These are phyloP conservation scores for Urocolius indicus DNA, from an alignment of 2,113 vertebrate species.

Conservation along the genomic window DNA sequence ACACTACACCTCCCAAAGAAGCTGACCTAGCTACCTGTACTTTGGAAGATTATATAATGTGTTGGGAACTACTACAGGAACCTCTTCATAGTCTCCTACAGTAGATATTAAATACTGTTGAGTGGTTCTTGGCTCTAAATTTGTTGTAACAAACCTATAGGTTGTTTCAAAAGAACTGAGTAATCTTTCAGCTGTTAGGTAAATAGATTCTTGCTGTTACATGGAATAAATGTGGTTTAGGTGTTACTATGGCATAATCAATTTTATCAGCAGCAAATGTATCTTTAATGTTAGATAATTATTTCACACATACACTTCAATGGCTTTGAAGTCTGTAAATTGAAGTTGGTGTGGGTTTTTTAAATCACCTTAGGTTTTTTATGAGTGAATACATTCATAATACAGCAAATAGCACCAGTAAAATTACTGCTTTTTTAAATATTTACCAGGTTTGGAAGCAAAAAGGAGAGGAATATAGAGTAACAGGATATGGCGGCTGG, in stretches of 20 bases:
- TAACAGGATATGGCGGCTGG: constrained; percentile 98
- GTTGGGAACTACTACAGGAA: neutral
- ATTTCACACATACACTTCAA: neutral
- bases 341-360: neutral
- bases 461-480: constrained; percentile 97
- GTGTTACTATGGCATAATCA: neutral
- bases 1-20: neutral
- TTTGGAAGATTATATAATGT: neutral
- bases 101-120: neutral
- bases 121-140: neutral
- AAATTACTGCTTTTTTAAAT: neutral
- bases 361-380: neutral
- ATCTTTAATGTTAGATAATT: neutral
- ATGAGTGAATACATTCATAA: neutral
- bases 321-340: neutral
- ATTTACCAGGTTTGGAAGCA: constrained; percentile 95
- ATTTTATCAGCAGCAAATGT: neutral
- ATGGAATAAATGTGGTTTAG: neutral
- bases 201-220: neutral
- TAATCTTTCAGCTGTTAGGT: neutral
- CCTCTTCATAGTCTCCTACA: neutral
- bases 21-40: neutral
- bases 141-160: neutral
- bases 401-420: neutral
- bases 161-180: neutral